Conservation (phyloP, 2,888 invertebrate species). For the Argyra leucocephala region DNA sequence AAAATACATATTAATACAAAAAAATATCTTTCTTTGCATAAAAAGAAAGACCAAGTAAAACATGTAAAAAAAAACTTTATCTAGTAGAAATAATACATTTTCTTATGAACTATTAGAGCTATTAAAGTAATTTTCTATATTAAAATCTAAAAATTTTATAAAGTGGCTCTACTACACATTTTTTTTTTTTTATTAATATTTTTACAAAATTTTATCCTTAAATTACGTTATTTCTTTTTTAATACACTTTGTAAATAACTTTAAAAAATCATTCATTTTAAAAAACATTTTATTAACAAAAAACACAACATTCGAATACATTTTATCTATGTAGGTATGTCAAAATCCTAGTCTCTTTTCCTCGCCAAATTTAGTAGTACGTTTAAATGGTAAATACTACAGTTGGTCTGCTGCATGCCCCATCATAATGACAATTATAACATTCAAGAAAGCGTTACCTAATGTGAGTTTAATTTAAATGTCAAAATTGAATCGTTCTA, state of each 20-base stretch:
- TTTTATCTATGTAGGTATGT: slow-evolving; percentile 43
- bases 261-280: background rate
- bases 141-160: no score
- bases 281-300: slow-evolving; percentile 28
- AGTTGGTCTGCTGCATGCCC: slow-evolving; percentile 88
- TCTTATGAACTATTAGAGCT: no score
- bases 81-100: no score
- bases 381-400: slow-evolving; percentile 78
- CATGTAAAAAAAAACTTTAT: no score
- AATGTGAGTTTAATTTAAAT: slow-evolving; percentile 46
- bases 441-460: slow-evolving; percentile 78
- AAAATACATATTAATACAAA: no score
- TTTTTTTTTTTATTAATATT: no score
- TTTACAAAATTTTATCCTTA: no score
- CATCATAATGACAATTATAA: slow-evolving; percentile 74
- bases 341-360: slow-evolving; percentile 65
- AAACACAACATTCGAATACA: slow-evolving; percentile 47
- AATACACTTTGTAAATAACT: background rate
- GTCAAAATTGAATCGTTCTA: background rate
- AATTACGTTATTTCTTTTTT: no score
- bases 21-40: no score
- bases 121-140: no score
- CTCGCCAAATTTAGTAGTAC: slow-evolving; percentile 74
- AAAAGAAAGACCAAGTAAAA: no score
- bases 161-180: no score